A percentile compares a stretch with the other conserved stretches of the same genome.
Evolutionary conservation across 2,113 vertebrate species (phyloP).

Genomic region (Progne subis): DNA sequence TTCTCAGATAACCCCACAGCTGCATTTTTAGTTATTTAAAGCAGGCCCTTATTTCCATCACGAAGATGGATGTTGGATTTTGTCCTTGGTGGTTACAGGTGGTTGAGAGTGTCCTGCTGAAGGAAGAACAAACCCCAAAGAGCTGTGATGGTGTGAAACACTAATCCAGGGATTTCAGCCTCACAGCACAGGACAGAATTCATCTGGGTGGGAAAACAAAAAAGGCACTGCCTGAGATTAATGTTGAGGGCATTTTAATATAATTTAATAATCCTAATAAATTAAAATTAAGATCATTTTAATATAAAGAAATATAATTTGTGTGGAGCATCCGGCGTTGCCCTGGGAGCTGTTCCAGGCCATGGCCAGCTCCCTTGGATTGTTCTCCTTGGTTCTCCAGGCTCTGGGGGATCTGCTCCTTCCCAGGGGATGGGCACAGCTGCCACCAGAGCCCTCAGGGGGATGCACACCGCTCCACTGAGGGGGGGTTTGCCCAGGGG

Average conservation of each 20-base stretch:
- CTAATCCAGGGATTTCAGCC: neutral
- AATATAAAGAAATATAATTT: neutral
- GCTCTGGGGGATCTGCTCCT: neutral
- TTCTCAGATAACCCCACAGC: neutral
- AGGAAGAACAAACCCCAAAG: neutral
- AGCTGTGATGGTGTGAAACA: neutral
- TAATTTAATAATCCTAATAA: neutral
- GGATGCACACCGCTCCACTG: neutral
- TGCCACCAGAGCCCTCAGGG: neutral
- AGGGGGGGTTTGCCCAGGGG: neutral
- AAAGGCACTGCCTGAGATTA: neutral
- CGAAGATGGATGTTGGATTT: fast-evolving
- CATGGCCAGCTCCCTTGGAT: neutral
- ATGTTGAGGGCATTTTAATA: neutral
- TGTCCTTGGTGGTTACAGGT: neutral
- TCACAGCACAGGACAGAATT: neutral
- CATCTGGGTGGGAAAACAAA: neutral
- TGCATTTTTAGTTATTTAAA: neutral
- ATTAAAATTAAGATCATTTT: neutral
- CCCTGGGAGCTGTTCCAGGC: neutral
- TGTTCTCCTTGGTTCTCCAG: neutral
- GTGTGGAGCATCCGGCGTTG: slow-evolving; percentile 21
- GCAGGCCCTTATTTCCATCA: neutral
- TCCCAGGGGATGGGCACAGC: neutral
- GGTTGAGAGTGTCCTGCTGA: neutral